A percentile compares a stretch with the other conserved stretches of the same genome.
Evolutionary conservation across 2,113 vertebrate genomes (phyloP).

Genomic region (Delphinapterus leucas): DNA sequence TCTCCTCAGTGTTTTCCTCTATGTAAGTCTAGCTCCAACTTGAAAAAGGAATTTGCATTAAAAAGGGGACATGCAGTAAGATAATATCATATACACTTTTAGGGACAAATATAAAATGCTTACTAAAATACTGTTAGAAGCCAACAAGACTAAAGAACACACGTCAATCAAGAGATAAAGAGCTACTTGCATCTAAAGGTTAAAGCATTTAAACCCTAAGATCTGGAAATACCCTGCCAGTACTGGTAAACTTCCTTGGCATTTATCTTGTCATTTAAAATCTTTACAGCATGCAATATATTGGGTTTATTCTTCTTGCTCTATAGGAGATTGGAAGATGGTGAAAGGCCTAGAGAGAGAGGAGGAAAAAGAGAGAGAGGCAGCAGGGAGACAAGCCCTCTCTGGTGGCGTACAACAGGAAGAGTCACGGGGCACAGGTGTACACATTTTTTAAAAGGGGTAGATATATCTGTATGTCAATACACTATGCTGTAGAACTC

Average conservation of each 20-base stretch:
- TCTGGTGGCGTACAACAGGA: not conserved
- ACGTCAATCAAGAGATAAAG: slow-evolving; percentile 49
- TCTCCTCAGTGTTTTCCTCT: not conserved
- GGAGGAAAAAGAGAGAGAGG: not conserved
- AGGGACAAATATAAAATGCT: not conserved
- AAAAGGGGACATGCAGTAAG: not conserved
- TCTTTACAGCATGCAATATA: slow-evolving; percentile 45
- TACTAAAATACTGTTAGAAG: not conserved
- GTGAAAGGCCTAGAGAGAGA: not conserved
- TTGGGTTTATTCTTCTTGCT: slow-evolving; percentile 39
- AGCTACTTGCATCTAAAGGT: slow-evolving; percentile 46
- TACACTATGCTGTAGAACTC: not conserved
- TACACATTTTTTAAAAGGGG: not conserved
- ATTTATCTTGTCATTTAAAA: slow-evolving; percentile 71
- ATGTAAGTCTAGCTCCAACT: not conserved
- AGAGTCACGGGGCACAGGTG: not conserved
- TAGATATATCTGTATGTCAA: not conserved
- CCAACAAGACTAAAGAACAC: not conserved
- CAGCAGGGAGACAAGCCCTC: not conserved
- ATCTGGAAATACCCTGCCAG: slow-evolving; percentile 42
- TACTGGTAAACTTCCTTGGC: not conserved
- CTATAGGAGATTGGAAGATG: not conserved
- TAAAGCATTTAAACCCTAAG: slow-evolving; percentile 63
- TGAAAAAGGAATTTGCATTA: not conserved
- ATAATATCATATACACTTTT: not conserved